Base-by-base conservation (phyloP, 2,888 invertebrate species). In the Myopa tessellatipennis region DNA sequence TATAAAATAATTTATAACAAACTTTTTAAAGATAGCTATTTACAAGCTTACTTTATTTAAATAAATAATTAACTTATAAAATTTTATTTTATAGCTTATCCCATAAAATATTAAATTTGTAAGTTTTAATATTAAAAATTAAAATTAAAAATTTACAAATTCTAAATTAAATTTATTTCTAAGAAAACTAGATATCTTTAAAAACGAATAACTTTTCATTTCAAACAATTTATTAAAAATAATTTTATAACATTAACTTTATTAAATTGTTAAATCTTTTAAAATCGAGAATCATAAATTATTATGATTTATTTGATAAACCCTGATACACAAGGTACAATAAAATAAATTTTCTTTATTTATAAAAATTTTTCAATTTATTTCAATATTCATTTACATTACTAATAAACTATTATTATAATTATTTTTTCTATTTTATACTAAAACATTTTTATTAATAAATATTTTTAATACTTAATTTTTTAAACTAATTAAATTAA, bases 251-350 rank as follows among this genome's bases (percentile, higher is more conserved):
- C 91, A 92, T 89, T 91, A 92, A 92, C 83, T 82, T 84, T 83
- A 85, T 85, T 91, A 91, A 89, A 86, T 89, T 90, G 89, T 91
- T 92, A 92, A 88, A 90, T 91, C 92, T 91, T 91, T 90, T 90
- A 90, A 91, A 91, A 91, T 93, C 92, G 91, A 91, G 90, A 92
- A 90, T 88, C 26, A 26, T 26, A 26, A 26, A 26, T 26, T 26
- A 26, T 26, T 26, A 26, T 26, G 26, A 26, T 26, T 83, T 87
- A 90, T 83, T 93, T 90, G 90, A 92, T 91, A 90, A 91, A 91
- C 92, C 92, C 92, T 93, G 91, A 93, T 93, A 93, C 93, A 91
- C 92, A 93, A 93, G 92, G 92, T 93, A 93, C 91, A 91, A 88
- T 89, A 91, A 91, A 88, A 90, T 77, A 91, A 91, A 90, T 90